Evolutionary conservation across 2,113 vertebrate species (phyloP).

Genomic region (Prietella phreatophila): DNA sequence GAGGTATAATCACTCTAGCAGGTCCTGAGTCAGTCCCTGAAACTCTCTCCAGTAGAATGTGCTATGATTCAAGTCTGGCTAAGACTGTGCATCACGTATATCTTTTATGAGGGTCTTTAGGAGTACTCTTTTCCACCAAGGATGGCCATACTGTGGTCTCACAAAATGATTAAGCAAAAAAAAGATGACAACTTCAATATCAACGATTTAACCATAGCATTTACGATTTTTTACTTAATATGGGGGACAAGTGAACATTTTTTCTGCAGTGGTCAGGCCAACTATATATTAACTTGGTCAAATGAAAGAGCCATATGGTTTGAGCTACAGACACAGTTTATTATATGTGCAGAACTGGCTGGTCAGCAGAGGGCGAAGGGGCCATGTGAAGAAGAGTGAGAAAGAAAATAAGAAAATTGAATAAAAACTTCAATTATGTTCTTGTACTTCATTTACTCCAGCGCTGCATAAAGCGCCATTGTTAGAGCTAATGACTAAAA

Average conservation of each 20-base stretch:
- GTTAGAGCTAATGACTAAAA: not conserved
- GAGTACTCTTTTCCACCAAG: not conserved
- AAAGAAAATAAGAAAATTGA: not conserved
- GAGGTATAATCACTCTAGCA: not conserved
- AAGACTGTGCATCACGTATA: not conserved
- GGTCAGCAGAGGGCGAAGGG: not conserved
- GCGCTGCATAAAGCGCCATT: not conserved
- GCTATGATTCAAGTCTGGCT: not conserved
- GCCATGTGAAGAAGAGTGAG: not conserved
- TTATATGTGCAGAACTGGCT: not conserved
- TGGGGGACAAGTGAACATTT: not conserved
- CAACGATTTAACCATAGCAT: not conserved
- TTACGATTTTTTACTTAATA: not conserved
- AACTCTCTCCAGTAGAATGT: not conserved
- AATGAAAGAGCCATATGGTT: not conserved
- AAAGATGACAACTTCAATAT: not conserved
- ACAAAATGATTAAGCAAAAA: not conserved
- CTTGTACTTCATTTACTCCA: not conserved
- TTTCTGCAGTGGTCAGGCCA: not conserved
- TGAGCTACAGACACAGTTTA: not conserved
- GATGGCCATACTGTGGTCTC: not conserved
- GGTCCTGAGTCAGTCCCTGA: not conserved
- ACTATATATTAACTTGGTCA: not conserved
- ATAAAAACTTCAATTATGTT: not conserved
- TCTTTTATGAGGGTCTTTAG: not conserved